Evolutionary conservation across 1,140 invertebrate species (phyloP).

Genomic region (Drosophila serrata): DNA sequence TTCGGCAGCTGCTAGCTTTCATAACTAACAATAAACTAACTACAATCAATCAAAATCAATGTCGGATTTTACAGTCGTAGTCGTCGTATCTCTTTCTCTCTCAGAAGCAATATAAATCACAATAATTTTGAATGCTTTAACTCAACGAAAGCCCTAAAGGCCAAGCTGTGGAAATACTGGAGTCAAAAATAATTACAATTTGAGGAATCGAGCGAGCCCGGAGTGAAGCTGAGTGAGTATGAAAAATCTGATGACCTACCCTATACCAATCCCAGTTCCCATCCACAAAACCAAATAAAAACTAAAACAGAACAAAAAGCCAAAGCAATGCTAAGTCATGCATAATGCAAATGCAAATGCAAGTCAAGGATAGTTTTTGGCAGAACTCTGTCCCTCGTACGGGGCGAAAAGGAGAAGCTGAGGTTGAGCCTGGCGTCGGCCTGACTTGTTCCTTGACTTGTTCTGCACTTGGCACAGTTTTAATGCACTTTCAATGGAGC

Average conservation of each 20-base stretch:
- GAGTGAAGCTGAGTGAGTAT: constrained; percentile 36
- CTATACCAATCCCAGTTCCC: neutral
- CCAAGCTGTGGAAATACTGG: constrained; percentile 22
- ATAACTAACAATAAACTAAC: constrained; percentile 41
- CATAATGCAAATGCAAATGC: constrained; percentile 78
- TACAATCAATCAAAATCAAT: constrained; percentile 37
- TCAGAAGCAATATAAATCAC: constrained; percentile 64
- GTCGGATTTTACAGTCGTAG: constrained; percentile 47
- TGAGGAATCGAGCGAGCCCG: constrained; percentile 13
- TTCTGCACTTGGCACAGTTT: constrained; percentile 33
- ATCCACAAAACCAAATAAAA: constrained; percentile 23
- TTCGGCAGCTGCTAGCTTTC: constrained; percentile 47
- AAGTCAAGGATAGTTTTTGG: constrained; percentile 70
- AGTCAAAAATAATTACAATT: constrained; percentile 45
- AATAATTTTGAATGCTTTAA: constrained; percentile 57
- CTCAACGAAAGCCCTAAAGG: constrained; percentile 17
- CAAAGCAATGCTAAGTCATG: constrained; percentile 58
- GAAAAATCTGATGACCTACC: constrained; percentile 26
- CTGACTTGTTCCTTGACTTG: constrained; percentile 30
- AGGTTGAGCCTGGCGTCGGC: constrained; percentile 38
- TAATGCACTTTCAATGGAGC: constrained; percentile 40
- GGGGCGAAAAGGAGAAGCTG: constrained; percentile 1
- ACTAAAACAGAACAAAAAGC: constrained; percentile 17
- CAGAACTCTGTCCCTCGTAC: constrained; percentile 15
- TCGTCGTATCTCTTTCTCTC: constrained; percentile 9